Evolutionary conservation across 2,888 invertebrate genomes (phyloP), one percentile per base, ranked within the genome.

Genomic region (Caenorhabditis doughertyi): DNA sequence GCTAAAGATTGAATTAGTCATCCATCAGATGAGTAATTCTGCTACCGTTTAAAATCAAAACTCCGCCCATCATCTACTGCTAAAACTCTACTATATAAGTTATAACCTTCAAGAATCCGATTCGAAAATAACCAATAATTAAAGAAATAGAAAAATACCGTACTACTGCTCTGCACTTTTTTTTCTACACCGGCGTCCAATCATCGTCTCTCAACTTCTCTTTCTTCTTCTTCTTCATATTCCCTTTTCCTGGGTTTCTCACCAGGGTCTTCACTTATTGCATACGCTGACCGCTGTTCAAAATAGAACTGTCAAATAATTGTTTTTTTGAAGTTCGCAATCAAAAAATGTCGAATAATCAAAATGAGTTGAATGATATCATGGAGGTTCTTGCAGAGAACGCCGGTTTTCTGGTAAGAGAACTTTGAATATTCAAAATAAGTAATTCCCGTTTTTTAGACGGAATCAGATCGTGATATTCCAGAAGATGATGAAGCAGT

Each of bases 1-100:
- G 55, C 29, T 55, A 53, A 49, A 64, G 64, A 64, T 64, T 21
- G n/a, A 53, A 68, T 68, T 68, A 68, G 53, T 55, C 55, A 53
- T 21, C 51, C 3, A 27, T 44, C 13, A 8, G n/a, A 55, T 55
- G 55, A 68, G 53, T 68, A 68, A 68, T 25, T 35, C 9, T 29
- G 3, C 21, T 53, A 16, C 29, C 7, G 32, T 21, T 23, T 23
- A 23, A 44, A n/a, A 44, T 13, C 18, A 2, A 53, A 39, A 53
- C 18, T 23, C 53, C 53, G 42, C 53, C 55, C 21, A n/a, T 32
- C 13, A 21, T 58, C 58, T n/a, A 16, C n/a, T n/a, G n/a, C n/a
- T 9, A 58, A 32, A 39, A 32, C 32, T 9, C n/a, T 18, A 32
- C 3, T 51, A 35, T 49, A 51, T 49, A 65, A 49, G 35, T 49